These are phyloP conservation scores for Acanthaster planci DNA, from an alignment of 35 echinoderm and acorn worm species.

Conservation along the genomic window DNA sequence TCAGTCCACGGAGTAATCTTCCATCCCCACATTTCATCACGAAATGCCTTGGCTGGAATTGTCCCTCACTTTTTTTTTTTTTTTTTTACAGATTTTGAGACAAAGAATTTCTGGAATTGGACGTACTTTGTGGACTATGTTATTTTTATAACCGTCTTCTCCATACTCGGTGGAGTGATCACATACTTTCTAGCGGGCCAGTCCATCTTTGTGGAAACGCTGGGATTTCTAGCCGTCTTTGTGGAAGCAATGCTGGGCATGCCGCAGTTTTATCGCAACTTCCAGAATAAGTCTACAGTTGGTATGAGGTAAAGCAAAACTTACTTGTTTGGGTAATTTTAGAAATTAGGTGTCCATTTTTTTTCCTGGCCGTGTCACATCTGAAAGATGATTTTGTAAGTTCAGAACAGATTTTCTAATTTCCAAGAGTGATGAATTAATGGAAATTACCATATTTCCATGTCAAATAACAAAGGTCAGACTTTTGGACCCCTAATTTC, in stretches of 20 bases:
- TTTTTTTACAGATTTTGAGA: slow-evolving; percentile 84
- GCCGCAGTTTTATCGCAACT: slow-evolving; percentile 94
- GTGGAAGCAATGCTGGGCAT: slow-evolving; percentile 90
- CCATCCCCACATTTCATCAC: too few species aligned
- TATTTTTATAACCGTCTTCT: slow-evolving; percentile 76
- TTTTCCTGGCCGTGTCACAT: background rate
- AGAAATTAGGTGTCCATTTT: background rate
- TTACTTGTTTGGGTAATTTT: background rate
- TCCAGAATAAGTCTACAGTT: slow-evolving; percentile 87
- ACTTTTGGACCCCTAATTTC: too few species aligned
- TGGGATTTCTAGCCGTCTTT: slow-evolving; percentile 96
- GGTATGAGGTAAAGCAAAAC: slow-evolving; percentile 88
- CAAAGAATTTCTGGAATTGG: slow-evolving; percentile 93
- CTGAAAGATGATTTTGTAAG: too few species aligned
- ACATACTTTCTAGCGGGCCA: slow-evolving; percentile 64
- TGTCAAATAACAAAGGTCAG: too few species aligned
- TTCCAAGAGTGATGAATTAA: too few species aligned
- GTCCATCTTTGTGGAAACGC: slow-evolving; percentile 65
- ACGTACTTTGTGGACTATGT: slow-evolving; percentile 84
- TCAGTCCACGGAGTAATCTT: too few species aligned
- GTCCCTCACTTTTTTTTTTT: slow-evolving; percentile 12
- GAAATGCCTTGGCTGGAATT: too few species aligned
- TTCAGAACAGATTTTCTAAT: too few species aligned
- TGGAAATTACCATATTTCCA: too few species aligned
- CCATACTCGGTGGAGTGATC: slow-evolving; percentile 49